Percentiles rank a stretch among this genome's conserved stretches.
These are phyloP conservation scores for Nannobrachium achirus DNA, from an alignment of 2,113 vertebrate species.

Conservation along the genomic window DNA sequence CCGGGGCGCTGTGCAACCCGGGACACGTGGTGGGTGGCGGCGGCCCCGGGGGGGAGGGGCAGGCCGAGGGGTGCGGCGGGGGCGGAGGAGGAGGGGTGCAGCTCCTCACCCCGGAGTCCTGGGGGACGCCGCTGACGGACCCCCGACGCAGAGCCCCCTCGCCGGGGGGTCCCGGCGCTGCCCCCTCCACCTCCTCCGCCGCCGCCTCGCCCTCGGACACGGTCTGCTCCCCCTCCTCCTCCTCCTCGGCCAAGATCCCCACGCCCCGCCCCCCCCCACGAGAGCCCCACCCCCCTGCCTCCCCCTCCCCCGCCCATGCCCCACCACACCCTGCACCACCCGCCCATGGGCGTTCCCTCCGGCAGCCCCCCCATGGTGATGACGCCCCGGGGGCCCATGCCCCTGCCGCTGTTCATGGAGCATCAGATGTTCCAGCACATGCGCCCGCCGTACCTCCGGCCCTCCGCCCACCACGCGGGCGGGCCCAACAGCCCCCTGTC, in stretches of 20 bases:
- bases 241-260: slow-evolving; percentile 90
- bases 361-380: slow-evolving; percentile 98
- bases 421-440: slow-evolving; percentile 99
- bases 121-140: slow-evolving; percentile 93
- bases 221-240: slow-evolving; percentile 88
- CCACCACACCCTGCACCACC: slow-evolving; percentile 87
- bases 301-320: slow-evolving; percentile 87
- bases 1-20: slow-evolving; percentile 91
- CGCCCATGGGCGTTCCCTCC: slow-evolving; percentile 89
- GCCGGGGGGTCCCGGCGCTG: slow-evolving; percentile 82
- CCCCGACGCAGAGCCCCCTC: slow-evolving; percentile 93
- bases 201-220: slow-evolving; percentile 90
- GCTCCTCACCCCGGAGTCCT: slow-evolving; percentile 98
- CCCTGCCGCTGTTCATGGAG: slow-evolving; percentile 98
- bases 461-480: slow-evolving; percentile 85
- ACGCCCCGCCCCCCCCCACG: slow-evolving; percentile 93
- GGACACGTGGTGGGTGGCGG: slow-evolving; percentile 84
- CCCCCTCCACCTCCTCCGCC: slow-evolving; percentile 86
- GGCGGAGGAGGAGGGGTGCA: slow-evolving; percentile 89
- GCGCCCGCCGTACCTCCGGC: slow-evolving; percentile 90
- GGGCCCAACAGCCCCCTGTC: slow-evolving; percentile 94
- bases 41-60: slow-evolving; percentile 80
- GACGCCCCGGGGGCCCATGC: slow-evolving; percentile 96
- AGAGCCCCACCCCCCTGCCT: slow-evolving; percentile 86
- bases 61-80: slow-evolving; percentile 88